Evolutionary conservation across 2,888 invertebrate genomes (phyloP), one percentile per base, ranked within the genome.

Genomic region (Ophioninae sp.): DNA sequence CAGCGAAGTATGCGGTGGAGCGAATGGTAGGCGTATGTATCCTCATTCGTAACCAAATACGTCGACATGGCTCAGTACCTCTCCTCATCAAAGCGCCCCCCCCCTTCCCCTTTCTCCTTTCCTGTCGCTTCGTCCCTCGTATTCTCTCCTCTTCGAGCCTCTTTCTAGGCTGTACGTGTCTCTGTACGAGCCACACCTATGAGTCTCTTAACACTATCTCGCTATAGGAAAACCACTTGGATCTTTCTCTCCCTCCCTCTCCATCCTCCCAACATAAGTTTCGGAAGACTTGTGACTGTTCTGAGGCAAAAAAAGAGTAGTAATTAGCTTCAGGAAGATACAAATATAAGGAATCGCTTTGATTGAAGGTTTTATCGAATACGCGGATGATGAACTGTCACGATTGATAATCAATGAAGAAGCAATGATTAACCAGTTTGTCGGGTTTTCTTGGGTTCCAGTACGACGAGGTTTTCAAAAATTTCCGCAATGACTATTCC

Each of bases 1-100:
- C 74, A 69, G 77, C 69, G 50, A 84, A 69, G 62, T 37, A 72
- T 41, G 72, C 57, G 79, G 83, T 85, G 87, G 87, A 88, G 86
- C 87, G 76, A 88, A 87, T 69, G 83, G 86, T 74, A 82, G 87
- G 83, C 85, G 86, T 84, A 68, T 87, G 78, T 65, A 88, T 89
- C 86, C 86, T 88, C 88, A 88, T 87, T 89, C 88, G 88, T 88
- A 89, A 90, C 91, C 91, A 91, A 91, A 91, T 91, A 91, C 89
- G 91, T 90, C 91, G 85, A 81, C 85, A 86, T 70, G 50, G 67
- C 73, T 77, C 17, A 50, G 50, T 74, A 68, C 68, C 57, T 59
- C 37, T 68, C 44, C 67, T 61, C 64, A 41, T 50, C 50, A 30
- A 30, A 30, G 30, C 30, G 1, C 50, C 17, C 50, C 2, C 50